Conservation (phyloP, 2,113 vertebrate species). For the Cisticola juncidis region DNA sequence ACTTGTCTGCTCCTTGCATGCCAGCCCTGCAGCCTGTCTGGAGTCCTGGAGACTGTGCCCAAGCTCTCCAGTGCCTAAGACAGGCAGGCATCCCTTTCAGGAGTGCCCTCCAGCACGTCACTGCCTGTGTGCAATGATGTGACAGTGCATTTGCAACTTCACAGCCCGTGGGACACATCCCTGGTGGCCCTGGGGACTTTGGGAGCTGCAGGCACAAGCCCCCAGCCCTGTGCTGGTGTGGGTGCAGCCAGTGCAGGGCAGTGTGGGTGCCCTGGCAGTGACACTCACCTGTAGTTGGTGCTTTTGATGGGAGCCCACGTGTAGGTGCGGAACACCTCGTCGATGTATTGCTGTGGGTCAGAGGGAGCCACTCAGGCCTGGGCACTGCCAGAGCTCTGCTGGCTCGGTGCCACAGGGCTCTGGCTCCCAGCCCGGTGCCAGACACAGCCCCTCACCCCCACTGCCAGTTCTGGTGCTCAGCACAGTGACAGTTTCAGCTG, state of each 20-base stretch:
- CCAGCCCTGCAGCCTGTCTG: neutral
- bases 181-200: neutral
- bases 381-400: fast-evolving
- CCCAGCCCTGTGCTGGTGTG: neutral
- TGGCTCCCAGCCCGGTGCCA: fast-evolving
- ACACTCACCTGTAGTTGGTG: slow-evolving; percentile 93
- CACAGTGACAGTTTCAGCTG: fast-evolving
- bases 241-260: fast-evolving
- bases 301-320: slow-evolving; percentile 95
- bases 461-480: neutral
- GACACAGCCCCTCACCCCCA: neutral
- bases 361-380: slow-evolving; percentile 36
- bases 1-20: fast-evolving
- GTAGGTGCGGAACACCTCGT: slow-evolving; percentile 89
- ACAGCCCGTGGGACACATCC: fast-evolving
- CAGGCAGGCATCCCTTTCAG: neutral
- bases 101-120: neutral
- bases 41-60: neutral
- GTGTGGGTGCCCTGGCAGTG: fast-evolving
- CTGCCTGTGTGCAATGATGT: neutral
- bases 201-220: neutral
- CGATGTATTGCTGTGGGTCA: slow-evolving; percentile 88
- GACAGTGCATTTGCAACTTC: fast-evolving
- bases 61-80: fast-evolving
- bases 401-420: neutral